Evolutionary conservation across 2,888 invertebrate species (phyloP), one percentile per base, ranked within the genome.

Genomic region (Epistrophella euchroma): DNA sequence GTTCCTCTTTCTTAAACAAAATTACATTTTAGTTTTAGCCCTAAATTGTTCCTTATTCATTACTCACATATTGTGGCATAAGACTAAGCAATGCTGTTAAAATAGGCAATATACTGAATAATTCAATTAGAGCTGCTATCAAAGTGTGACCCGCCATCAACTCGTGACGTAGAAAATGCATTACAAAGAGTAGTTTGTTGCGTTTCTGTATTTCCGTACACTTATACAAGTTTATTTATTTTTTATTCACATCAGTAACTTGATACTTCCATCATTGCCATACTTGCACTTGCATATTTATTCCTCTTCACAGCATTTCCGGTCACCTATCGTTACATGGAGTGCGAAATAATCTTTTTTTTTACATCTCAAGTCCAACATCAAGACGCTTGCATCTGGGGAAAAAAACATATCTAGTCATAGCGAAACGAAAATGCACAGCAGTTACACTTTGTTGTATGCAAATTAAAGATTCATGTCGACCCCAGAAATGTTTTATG

Each of bases 401-500:
- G 32, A 6, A 32, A 32, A 45, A 56, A 71, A 70, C 58, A 45
- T 45, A 45, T 17, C 2, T 43, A 35, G 25, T 19, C 35, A 25
- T 35, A 50, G 17, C 43, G 17, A 37, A 66, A 47, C 43, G 11
- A 45, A 43, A 32, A 15, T 28, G 19, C 50, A 58, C 19, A 47
- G 37, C 25, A 35, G 25, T 25, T 58, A 17, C 55, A 79, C 75
- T 80, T 85, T 76, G 76, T 76, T 80, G 37, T 73, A 80, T 85
- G 80, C 62, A 58, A 80, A 85, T 85, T 68, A 4, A 17, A 52
- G 15, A 56, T 80, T 68, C 40, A 66, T 76, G 45, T 40, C 66
- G 72, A 80, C 76, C 60, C 62, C 68, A 76, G 70, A 72, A 73
- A 72, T 85, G 72, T 85, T 76, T 76, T 72, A 85, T 76, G 76